Base-by-base conservation (phyloP, 1,140 invertebrate genomes). In the Delia radicum region DNA sequence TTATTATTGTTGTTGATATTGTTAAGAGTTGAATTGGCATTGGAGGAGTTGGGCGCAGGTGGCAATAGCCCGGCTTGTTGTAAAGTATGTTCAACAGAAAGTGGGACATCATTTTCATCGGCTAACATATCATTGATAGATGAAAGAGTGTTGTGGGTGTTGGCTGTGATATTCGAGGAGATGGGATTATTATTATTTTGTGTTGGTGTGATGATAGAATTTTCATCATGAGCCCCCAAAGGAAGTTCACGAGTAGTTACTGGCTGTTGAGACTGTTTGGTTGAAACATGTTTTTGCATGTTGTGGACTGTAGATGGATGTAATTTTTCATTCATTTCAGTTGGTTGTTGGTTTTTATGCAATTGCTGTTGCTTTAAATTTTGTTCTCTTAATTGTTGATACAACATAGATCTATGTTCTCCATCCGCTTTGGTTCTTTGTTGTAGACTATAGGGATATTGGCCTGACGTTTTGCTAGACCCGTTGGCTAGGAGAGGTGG, bases 401-500 rank as follows among this genome's bases (percentile, higher is more conserved):
- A 75, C 7, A 73, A 26, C 28, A 55, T 72, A 62, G 61, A 31
- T 48, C 72, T 62, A 10, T 76, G 77, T 63, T 77, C 76, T n/a
- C 76, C 76, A 75, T 77, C 76, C 6, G 76, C 76, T 42, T 77
- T 77, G 28, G 76, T 77, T 26, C 76, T 67, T 33, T 75, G 74
- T 27, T 74, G 73, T 3, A 48, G 15, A 63, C 74, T 77, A 65
- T 77, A 77, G 7, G 74, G 73, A n/a, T 69, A 65, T 26, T 69
- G 48, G 10, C 31, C 15, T 73, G 75, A 18, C 62, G 48, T 42
- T 76, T 71, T 73, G n/a, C 24, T 65, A 26, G 71, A 10, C 10
- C 67, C 42, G 29, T 75, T 72, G 8, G 46, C 10, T 37, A 37
- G n/a, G 3, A 62, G 33, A 13, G 73, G 24, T 72, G 76, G 76